Percentiles rank a stretch among this genome's conserved stretches.
Conservation (phyloP, 2,113 vertebrate genomes). For the Formicarius rufipectus region DNA sequence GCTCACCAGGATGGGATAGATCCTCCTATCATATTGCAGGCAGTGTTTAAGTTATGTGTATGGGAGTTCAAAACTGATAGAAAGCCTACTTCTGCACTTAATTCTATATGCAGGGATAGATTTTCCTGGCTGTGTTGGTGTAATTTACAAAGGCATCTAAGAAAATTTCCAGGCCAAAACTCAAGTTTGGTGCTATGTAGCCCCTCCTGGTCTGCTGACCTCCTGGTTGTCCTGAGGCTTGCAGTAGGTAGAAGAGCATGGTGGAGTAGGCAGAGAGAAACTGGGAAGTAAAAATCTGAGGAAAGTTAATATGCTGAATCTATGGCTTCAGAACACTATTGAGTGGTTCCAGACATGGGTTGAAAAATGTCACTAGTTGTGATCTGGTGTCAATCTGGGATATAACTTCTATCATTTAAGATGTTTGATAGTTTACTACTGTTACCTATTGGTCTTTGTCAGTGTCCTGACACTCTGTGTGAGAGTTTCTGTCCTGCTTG, state of each 20-base stretch:
- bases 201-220: too few species aligned
- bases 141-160: background rate
- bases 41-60: rapidly evolving
- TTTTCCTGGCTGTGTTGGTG: background rate
- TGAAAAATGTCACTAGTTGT: background rate
- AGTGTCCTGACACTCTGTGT: background rate
- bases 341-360: background rate
- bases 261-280: background rate
- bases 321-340: background rate
- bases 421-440: background rate
- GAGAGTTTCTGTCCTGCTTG: background rate
- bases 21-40: background rate
- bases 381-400: background rate
- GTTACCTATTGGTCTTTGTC: background rate
- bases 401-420: background rate
- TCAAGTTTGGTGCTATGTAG: background rate
- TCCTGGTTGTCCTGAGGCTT: background rate
- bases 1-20: background rate
- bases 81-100: background rate
- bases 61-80: background rate
- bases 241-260: background rate
- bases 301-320: background rate
- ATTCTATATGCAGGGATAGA: rapidly evolving
- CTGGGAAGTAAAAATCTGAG: background rate
- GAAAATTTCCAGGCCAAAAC: background rate